A percentile compares a stretch with the other conserved stretches of the same genome.
Conservation (phyloP, 2,113 vertebrate species). For the Neogale vison region DNA sequence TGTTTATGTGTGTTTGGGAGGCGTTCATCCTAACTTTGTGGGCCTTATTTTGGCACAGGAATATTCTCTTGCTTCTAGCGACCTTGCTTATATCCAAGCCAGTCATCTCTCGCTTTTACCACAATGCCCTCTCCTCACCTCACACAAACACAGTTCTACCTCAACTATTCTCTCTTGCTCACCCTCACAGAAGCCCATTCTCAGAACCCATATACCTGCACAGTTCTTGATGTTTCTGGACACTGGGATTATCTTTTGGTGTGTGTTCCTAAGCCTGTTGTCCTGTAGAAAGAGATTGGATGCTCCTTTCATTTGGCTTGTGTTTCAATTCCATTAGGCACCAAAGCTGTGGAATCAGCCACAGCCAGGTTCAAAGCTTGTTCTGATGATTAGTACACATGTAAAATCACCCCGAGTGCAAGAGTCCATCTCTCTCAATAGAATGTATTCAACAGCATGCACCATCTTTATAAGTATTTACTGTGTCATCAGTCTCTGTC, state of each 20-base stretch:
- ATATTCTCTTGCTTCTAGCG: background rate
- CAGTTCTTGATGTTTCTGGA: background rate
- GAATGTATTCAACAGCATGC: background rate
- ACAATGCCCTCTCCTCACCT: background rate
- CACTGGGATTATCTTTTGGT: background rate
- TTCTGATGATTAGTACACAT: background rate
- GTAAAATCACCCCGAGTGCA: background rate
- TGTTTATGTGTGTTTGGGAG: background rate
- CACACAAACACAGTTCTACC: background rate
- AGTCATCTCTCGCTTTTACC: background rate
- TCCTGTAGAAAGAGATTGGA: background rate
- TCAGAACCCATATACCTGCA: too few species aligned
- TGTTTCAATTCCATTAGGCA: background rate
- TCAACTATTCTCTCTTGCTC: background rate
- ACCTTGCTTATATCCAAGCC: background rate
- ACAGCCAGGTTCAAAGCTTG: background rate
- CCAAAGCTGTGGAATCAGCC: background rate
- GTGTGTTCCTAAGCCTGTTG: background rate
- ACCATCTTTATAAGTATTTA: background rate
- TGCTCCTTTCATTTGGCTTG: background rate
- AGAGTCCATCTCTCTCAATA: background rate
- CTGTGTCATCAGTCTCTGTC: background rate
- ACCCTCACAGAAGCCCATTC: background rate
- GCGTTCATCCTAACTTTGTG: background rate
- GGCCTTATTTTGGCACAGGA: background rate